A percentile compares a stretch with the other conserved stretches of the same genome.
Evolutionary conservation across 1,140 invertebrate species (phyloP).

Genomic region (Semibalanus balanoides): DNA sequence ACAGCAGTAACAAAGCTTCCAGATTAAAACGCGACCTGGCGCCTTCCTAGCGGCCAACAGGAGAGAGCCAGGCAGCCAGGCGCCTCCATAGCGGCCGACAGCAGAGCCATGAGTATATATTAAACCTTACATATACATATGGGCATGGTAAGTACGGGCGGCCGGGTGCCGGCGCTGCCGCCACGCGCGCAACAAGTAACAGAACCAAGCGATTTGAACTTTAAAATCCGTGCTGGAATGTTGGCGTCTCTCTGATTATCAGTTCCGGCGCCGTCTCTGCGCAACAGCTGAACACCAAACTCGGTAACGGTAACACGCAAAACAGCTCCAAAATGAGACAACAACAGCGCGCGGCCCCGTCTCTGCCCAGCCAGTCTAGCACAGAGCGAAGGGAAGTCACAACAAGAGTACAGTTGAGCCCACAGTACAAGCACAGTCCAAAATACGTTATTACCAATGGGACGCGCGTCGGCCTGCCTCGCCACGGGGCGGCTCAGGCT

Average conservation of each 20-base stretch:
- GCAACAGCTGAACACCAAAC: neutral
- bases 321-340: neutral
- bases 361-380: neutral
- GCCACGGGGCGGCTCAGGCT: too few relatives aligned
- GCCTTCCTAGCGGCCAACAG: neutral
- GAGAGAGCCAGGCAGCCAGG: too few relatives aligned
- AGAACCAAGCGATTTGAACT: neutral
- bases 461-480: too few relatives aligned
- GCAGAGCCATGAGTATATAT: neutral
- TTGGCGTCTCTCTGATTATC: neutral
- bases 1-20: neutral
- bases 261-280: neutral
- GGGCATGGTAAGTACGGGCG: neutral
- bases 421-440: neutral
- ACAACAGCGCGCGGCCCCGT: neutral
- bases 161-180: too few relatives aligned
- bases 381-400: neutral
- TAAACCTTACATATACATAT: conserved; percentile 1
- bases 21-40: neutral
- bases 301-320: neutral
- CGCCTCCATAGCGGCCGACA: too few relatives aligned
- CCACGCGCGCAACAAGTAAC: neutral
- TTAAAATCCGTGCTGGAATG: neutral
- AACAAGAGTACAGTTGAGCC: conserved; percentile 1
- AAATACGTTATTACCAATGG: neutral